Evolutionary conservation across 2,113 vertebrate genomes (phyloP), one percentile per base, ranked within the genome.

Genomic region (Silurus glanis): DNA sequence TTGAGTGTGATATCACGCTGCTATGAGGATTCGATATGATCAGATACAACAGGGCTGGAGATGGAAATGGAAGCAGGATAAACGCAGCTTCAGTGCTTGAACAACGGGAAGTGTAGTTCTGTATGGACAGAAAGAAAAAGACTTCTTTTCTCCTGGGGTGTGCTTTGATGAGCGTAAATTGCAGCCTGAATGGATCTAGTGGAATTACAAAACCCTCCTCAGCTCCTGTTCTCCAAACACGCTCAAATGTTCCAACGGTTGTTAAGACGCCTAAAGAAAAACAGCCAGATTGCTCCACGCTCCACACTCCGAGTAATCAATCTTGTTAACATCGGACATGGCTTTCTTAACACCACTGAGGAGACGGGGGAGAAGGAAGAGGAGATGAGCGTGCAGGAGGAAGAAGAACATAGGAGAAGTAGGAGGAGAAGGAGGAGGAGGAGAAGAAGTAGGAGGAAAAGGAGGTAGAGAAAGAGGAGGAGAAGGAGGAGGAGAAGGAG

Each of bases 281-380:
- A 21, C 85, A 81, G 37, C 37, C 59, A 59, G 53, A 72, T 37
- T 49, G 53, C 58, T 74, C 17, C n/a, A 64, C 62, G 87, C 87
- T 89, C 86, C 87, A 74, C 83, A 9, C 51, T 25, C 74, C 85
- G 90, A 87, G 91, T 91, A 92, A 95, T 93, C 92, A 92, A 93
- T 92, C 90, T 91, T 67, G 83, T 93, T 91, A 90, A 86, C 76
- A 62, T 58, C 55, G 85, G 91, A 86, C 45, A 79, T 87, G 87
- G 86, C 86, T 86, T 92, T 92, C 80, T 91, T 79, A 86, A 84
- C 75, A 78, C 87, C 16, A 62, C 21, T 37, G 67, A 85, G 49
- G 56, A 81, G 14, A 37, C 84, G 17, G 55, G 84, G 62, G 86
- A 23, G 21, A 64, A 67, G 6, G 66, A 59, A 51, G 37, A 9